A percentile compares a stretch with the other conserved stretches of the same genome.
These are phyloP conservation scores for Chiloscyllium plagiosum DNA, from an alignment of 2,113 vertebrate species.

Conservation along the genomic window DNA sequence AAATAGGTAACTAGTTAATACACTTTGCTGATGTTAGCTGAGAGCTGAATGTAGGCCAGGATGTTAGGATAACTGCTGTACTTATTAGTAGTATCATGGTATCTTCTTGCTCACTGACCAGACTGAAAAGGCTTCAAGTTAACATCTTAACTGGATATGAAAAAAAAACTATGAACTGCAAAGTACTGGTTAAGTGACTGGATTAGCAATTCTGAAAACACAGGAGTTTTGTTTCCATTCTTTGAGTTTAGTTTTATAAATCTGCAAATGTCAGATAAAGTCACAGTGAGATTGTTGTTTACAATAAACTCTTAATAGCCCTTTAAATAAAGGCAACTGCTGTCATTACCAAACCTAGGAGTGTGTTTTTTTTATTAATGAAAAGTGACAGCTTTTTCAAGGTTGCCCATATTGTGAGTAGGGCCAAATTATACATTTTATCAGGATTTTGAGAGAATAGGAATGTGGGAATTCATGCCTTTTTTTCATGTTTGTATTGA, in stretches of 20 bases:
- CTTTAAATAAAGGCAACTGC: background rate
- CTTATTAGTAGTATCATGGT: background rate
- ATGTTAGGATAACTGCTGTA: background rate
- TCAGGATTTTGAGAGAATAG: background rate
- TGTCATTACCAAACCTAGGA: background rate
- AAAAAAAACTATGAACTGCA: background rate
- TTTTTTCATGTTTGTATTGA: background rate
- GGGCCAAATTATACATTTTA: background rate
- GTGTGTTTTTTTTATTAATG: no score
- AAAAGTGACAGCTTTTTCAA: background rate
- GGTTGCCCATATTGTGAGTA: background rate
- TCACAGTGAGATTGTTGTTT: background rate
- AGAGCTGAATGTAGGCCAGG: background rate
- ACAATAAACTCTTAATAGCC: background rate
- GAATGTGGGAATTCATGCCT: background rate
- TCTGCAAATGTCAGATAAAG: background rate
- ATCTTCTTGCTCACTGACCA: background rate
- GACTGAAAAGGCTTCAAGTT: background rate
- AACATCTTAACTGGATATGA: background rate
- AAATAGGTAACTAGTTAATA: background rate
- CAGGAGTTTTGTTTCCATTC: background rate
- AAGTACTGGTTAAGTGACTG: background rate
- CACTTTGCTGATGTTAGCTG: background rate
- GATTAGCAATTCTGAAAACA: background rate
- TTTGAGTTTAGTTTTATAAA: background rate